A percentile compares a stretch with the other conserved stretches of the same genome.
Conservation (phyloP, 2,797 vertebrate genomes). For the Delichon dasypus region DNA sequence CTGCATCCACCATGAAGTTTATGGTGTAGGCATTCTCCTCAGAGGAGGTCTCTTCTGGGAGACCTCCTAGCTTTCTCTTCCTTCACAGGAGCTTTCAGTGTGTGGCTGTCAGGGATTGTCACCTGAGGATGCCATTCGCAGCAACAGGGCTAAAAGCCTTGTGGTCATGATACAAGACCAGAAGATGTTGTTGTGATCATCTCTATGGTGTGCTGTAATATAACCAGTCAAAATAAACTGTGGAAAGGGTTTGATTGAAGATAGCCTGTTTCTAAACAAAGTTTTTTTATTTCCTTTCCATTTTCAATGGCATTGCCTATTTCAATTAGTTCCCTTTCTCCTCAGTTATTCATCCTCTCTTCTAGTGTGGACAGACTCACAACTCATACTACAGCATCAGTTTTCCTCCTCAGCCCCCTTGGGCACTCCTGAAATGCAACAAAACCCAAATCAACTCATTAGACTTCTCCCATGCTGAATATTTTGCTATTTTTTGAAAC, state of each 20-base stretch:
- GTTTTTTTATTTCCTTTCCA: background rate
- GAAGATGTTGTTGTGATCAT: background rate
- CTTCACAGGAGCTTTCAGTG: background rate
- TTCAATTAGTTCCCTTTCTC: background rate
- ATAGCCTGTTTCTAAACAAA: background rate
- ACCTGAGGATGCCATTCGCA: background rate
- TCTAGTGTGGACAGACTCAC: background rate
- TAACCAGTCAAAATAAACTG: background rate
- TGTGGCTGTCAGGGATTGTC: background rate
- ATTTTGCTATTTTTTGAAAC: background rate
- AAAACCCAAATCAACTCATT: background rate
- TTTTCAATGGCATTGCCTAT: background rate
- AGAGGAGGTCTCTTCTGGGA: background rate
- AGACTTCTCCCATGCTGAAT: fast-evolving
- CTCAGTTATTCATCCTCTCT: background rate
- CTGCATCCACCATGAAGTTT: background rate
- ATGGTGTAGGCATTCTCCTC: background rate
- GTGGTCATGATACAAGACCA: background rate
- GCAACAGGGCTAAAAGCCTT: background rate
- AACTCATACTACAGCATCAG: background rate
- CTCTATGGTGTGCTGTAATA: background rate
- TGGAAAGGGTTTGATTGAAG: background rate
- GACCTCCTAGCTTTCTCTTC: background rate
- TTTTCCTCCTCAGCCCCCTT: background rate
- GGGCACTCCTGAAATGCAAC: background rate